Evolutionary conservation across 2,888 invertebrate species (phyloP).

Genomic region (Lepeophtheirus nordmannii): DNA sequence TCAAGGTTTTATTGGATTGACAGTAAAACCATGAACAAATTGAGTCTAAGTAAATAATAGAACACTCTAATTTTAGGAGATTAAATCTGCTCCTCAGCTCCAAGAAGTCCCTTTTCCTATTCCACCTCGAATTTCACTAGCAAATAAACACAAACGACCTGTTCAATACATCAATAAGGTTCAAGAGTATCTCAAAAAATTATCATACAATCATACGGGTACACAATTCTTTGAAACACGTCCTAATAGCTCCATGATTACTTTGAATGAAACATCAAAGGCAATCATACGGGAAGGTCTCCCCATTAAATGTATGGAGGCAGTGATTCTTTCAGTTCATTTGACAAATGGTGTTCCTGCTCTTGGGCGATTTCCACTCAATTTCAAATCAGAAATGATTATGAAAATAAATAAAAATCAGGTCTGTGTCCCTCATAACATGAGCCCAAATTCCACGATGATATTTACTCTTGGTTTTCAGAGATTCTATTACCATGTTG

Average conservation of each 20-base stretch:
- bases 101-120: slow-evolving; percentile 7
- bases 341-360: slow-evolving; percentile 31
- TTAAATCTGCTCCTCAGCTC: not conserved
- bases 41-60: no score
- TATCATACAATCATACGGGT: slow-evolving; percentile 14
- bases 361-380: slow-evolving; percentile 35
- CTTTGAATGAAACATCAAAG: slow-evolving; percentile 12
- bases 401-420: slow-evolving; percentile 28
- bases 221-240: slow-evolving; percentile 19
- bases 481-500: slow-evolving; percentile 33
- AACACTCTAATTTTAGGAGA: not conserved
- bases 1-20: no score
- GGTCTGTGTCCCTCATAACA: not conserved
- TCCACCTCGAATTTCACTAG: not conserved
- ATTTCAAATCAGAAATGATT: slow-evolving; percentile 34
- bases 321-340: slow-evolving; percentile 22
- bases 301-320: slow-evolving; percentile 25
- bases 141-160: not conserved
- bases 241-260: slow-evolving; percentile 9
- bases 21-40: no score
- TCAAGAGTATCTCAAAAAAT: slow-evolving; percentile 12
- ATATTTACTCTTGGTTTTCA: not conserved
- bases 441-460: not conserved
- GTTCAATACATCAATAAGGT: slow-evolving; percentile 5
- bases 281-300: slow-evolving; percentile 18